These are phyloP conservation scores for Strix aluco DNA, from an alignment of 2,113 vertebrate species.

Conservation along the genomic window DNA sequence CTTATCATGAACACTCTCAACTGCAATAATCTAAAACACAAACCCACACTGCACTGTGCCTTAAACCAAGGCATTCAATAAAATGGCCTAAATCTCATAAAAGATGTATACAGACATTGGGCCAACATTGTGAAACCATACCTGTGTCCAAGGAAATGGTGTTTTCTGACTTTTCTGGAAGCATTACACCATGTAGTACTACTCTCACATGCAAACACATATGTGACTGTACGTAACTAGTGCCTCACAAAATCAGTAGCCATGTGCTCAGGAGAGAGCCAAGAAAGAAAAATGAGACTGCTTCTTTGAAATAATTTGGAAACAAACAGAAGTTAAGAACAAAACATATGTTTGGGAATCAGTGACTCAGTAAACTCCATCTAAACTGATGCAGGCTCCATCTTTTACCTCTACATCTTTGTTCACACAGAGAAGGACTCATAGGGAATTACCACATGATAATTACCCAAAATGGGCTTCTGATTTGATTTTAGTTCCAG, in stretches of 20 bases:
- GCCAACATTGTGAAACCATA: neutral
- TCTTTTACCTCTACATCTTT: neutral
- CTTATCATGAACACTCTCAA: neutral
- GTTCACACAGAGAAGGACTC: neutral
- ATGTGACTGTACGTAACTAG: neutral
- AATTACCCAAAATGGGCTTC: slow-evolving; percentile 18
- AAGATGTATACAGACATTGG: neutral
- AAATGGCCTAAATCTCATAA: neutral
- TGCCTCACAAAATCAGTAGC: neutral
- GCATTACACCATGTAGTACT: neutral
- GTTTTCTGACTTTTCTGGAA: neutral
- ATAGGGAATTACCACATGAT: neutral
- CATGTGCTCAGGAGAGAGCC: neutral
- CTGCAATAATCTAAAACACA: neutral
- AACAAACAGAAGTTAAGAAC: neutral
- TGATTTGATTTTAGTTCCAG: slow-evolving; percentile 38
- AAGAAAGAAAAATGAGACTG: neutral
- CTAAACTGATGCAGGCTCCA: neutral
- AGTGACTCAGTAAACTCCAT: neutral
- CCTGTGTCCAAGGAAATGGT: neutral
- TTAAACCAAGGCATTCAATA: neutral
- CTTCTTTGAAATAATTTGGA: neutral
- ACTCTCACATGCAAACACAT: neutral
- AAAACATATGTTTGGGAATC: neutral
- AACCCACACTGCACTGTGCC: neutral